Evolutionary conservation across 2,888 invertebrate species (phyloP).

Genomic region (Blastobasis lacticolella): DNA sequence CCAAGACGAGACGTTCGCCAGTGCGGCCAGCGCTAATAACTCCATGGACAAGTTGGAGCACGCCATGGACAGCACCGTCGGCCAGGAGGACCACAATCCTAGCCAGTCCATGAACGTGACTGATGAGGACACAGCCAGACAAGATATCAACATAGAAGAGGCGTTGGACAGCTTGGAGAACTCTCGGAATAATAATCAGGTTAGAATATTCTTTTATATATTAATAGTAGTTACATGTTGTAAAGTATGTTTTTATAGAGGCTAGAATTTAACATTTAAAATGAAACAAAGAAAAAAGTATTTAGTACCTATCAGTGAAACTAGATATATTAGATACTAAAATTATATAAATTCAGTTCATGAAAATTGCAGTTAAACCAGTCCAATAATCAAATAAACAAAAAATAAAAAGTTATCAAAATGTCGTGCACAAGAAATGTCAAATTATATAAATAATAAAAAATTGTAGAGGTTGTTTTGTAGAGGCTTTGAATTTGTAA

Average conservation of each 20-base stretch:
- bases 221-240: too few species aligned
- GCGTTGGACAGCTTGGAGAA: constrained; percentile 41
- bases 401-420: too few species aligned
- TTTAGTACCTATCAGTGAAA: constrained; percentile 4
- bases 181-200: constrained; percentile 13
- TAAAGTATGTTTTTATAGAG: too few species aligned
- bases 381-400: too few species aligned
- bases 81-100: neutral
- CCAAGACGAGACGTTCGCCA: constrained; percentile 17
- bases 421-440: too few species aligned
- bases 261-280: too few species aligned
- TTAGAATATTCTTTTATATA: neutral
- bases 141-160: constrained; percentile 32
- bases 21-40: neutral
- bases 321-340: neutral
- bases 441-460: too few species aligned
- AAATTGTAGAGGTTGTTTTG: too few species aligned
- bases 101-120: neutral
- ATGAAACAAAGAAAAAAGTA: neutral
- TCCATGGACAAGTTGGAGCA: constrained; percentile 1
- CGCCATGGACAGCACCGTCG: neutral
- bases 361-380: too few species aligned
- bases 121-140: neutral
- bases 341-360: too few species aligned
- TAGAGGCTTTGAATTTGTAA: too few species aligned